Conservation (phyloP, 2,888 invertebrate species). For the Meiosimyza platycephala region DNA sequence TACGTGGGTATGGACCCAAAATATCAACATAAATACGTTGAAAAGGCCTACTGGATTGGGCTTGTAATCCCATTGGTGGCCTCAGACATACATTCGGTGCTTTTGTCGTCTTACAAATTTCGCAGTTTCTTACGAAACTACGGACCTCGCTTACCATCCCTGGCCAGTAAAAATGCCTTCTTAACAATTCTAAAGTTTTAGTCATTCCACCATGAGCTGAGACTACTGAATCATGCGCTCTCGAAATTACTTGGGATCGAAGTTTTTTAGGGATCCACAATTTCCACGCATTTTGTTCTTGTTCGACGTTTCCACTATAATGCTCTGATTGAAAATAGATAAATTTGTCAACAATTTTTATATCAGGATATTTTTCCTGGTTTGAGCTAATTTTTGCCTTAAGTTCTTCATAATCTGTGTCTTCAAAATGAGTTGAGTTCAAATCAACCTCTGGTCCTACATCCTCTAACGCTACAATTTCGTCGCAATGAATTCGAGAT, state of each 20-base stretch:
- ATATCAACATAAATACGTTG: constrained; percentile 13
- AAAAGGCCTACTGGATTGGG: background rate
- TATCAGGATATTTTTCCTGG: constrained; percentile 19
- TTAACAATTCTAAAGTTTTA: background rate
- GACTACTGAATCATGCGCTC: background rate
- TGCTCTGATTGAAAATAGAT: constrained; percentile 7
- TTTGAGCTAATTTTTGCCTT: background rate
- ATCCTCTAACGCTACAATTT: background rate
- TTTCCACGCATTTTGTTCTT: background rate
- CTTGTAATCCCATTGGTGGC: background rate
- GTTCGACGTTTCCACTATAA: no score
- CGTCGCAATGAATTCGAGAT: background rate
- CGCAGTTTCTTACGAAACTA: constrained; percentile 12
- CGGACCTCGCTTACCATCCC: constrained; percentile 15
- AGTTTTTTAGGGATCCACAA: background rate
- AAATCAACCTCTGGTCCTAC: constrained; percentile 21
- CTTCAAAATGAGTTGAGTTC: constrained; percentile 11
- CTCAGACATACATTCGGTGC: background rate
- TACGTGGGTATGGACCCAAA: constrained; percentile 23
- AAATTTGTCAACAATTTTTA: constrained; percentile 15
- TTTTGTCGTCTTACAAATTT: constrained; percentile 25
- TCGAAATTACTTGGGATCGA: background rate
- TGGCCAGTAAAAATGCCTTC: constrained; percentile 1
- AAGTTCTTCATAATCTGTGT: constrained; percentile 2
- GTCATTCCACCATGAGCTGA: no score